These are phyloP conservation scores for Drosophila melanogaster DNA, from an alignment of 1,140 invertebrate genomes.

Conservation along the genomic window DNA sequence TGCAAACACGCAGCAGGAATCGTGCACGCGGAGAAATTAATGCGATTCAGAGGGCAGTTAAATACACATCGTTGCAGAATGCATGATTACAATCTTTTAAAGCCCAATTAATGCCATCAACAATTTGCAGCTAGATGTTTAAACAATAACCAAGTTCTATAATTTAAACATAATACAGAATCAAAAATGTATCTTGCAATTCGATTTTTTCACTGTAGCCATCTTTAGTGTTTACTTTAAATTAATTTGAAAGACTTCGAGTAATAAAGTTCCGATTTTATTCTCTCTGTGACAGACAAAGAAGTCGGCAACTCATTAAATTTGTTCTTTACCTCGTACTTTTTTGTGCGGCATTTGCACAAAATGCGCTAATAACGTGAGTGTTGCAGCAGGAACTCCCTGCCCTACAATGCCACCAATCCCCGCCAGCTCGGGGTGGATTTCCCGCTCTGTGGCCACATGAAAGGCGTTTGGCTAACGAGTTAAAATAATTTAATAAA, in stretches of 20 bases:
- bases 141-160: too few species aligned
- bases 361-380: constrained; percentile 74
- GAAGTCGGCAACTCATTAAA: constrained; percentile 61
- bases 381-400: constrained; percentile 16
- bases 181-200: too few species aligned
- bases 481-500: constrained; percentile 80
- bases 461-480: constrained; percentile 63
- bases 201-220: background rate
- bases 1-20: constrained; percentile 29
- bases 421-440: too few species aligned
- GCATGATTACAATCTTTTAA: constrained; percentile 5
- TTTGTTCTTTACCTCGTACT: constrained; percentile 27
- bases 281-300: constrained; percentile 8
- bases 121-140: too few species aligned
- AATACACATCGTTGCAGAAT: background rate
- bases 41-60: constrained; percentile 2
- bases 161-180: too few species aligned
- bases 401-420: background rate
- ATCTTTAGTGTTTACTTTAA: background rate
- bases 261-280: background rate
- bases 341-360: constrained; percentile 53
- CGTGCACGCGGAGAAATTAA: constrained; percentile 39
- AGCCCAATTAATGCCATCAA: background rate
- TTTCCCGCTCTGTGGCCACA: constrained; percentile 31
- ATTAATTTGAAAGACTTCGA: background rate